Conservation (phyloP, 2,888 invertebrate species). For the Biston stratarius region DNA sequence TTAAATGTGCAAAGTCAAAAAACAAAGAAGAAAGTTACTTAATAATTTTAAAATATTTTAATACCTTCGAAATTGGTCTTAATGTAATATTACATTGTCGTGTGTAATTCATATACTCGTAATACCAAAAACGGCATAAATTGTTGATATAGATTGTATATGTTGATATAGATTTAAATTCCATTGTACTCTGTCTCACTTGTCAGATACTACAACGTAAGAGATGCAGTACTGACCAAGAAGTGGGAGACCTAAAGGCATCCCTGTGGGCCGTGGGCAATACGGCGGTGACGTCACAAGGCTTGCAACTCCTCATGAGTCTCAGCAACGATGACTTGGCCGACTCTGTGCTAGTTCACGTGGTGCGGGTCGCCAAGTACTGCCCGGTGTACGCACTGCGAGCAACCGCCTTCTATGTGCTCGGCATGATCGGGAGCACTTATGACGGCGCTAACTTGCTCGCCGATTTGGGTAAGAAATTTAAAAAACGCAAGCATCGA, state of each 20-base stretch:
- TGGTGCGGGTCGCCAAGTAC: constrained; percentile 90
- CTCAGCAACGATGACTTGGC: constrained; percentile 72
- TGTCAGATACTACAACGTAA: constrained; percentile 75
- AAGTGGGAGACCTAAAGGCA: constrained; percentile 93
- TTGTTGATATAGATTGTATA: too few relatives aligned
- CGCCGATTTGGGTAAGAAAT: constrained; percentile 87
- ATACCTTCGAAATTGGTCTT: too few relatives aligned
- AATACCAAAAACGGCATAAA: too few relatives aligned
- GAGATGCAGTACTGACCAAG: constrained; percentile 88
- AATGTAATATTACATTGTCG: too few relatives aligned
- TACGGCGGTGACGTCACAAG: constrained; percentile 91
- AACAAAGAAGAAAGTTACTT: too few relatives aligned
- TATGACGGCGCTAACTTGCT: constrained; percentile 93
- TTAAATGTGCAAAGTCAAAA: too few relatives aligned
- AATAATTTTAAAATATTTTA: too few relatives aligned
- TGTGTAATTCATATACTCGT: too few relatives aligned
- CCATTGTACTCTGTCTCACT: not conserved
- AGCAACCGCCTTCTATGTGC: constrained; percentile 95
- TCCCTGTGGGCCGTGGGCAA: constrained; percentile 96
- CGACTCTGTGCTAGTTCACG: constrained; percentile 76
- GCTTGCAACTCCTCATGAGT: constrained; percentile 90
- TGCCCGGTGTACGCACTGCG: constrained; percentile 95
- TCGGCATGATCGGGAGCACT: constrained; percentile 95
- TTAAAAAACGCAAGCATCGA: not conserved
- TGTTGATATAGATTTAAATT: too few relatives aligned